Evolutionary conservation across 1,140 invertebrate species (phyloP).

Genomic region (fruit fly (Drosophila melanogaster)): Release_6_plus_ISO1_MT NT_037436.4:11373001-11373500

Average conservation of each 20-base stretch:
- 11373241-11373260: no score
- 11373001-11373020: no score
- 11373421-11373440: constrained; percentile 45
- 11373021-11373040: no score
- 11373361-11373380: constrained; percentile 74
- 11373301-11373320: neutral
- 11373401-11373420: constrained; percentile 30
- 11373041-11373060: no score
- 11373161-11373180: neutral
- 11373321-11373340: constrained; percentile 16
- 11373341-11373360: constrained; percentile 81
- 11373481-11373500: constrained; percentile 75
- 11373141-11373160: neutral
- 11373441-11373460: constrained; percentile 67
- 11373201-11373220: neutral
- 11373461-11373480: constrained; percentile 83
- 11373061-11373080: no score
- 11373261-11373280: no score
- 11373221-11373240: no score
- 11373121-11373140: no score
- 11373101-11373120: no score
- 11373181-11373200: neutral
- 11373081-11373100: no score
- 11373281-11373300: no score
- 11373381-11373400: constrained; percentile 70